Evolutionary conservation across 2,888 invertebrate species (phyloP), one percentile per base, ranked within the genome.

Genomic region (Noctuana brunneofusca): DNA sequence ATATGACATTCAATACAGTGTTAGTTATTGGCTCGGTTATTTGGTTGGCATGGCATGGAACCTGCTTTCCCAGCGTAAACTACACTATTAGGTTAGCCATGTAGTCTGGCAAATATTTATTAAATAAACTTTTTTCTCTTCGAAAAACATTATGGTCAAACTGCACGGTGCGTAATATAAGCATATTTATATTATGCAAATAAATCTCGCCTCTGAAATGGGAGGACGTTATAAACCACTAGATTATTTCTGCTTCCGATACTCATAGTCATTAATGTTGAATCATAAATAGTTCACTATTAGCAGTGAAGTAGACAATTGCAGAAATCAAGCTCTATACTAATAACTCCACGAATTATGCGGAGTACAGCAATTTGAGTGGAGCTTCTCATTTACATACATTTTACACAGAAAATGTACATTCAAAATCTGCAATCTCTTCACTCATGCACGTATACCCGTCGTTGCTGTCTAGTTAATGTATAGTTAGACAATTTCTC

Each of bases 381-480:
- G 30, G 46, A 56, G 48, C 35, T 35, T 35, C 57, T 32, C 48
- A 57, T 57, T 57, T 57, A 20, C 48, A 57, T 48, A 50, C 30
- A 50, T 50, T 57, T 48, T 35, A 48, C 32, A 48, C 32, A 22
- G 48, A 48, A 57, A 57, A 57, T 57, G 22, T 57, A 32, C 9
- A 22, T 32, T 32, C 9, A 35, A 48, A 48, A 43, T 56, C 30
- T 18, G 3, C 56, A 30, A 46, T 46, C 56, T 43, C 12, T 12
- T 41, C n/a, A 30, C 24, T 46, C 20, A 46, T 46, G 18, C 20
- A 18, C 38, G 16, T 41, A 46, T 46, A 11, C 20, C 6, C 38
- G 16, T 41, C 14, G 38, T 41, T 41, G 1, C 38, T 16, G 38
- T 16, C 16, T 41, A 41, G n/a, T 41, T 41, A 41, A 41, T 12